A percentile compares a stretch with the other conserved stretches of the same genome.
Evolutionary conservation across 1,140 invertebrate species (phyloP).

Genomic region (Trissolcus basalis): DNA sequence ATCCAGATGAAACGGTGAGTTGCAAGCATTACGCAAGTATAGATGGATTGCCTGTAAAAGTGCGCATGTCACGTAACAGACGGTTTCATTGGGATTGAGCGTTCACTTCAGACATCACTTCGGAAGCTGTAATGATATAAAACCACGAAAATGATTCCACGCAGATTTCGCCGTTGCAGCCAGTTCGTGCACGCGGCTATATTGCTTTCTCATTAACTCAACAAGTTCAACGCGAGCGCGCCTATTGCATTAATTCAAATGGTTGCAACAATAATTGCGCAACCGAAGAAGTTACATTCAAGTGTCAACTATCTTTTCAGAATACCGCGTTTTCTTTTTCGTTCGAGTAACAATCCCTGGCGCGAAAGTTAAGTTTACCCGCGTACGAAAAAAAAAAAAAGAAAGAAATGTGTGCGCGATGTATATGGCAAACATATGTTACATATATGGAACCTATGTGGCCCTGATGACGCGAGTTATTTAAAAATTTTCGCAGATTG

Average conservation of each 20-base stretch:
- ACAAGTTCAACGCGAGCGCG: slow-evolving; percentile 19
- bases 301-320: no score
- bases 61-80: slow-evolving; percentile 45
- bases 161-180: slow-evolving; percentile 6
- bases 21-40: slow-evolving; percentile 33
- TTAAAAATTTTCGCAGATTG: slow-evolving; percentile 43
- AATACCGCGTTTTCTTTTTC: no score
- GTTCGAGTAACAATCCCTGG: no score
- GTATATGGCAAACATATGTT: no score
- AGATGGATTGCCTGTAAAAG: slow-evolving; percentile 39
- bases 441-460: no score
- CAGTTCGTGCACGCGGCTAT: slow-evolving; percentile 16
- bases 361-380: neutral
- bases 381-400: no score
- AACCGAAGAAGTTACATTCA: slow-evolving; percentile 11
- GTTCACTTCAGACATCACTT: slow-evolving; percentile 23
- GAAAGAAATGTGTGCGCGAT: no score
- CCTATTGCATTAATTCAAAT: slow-evolving; percentile 13
- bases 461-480: no score
- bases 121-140: slow-evolving; percentile 40
- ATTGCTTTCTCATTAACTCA: slow-evolving; percentile 21
- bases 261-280: slow-evolving; percentile 19
- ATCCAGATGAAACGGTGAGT: slow-evolving; percentile 24
- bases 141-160: slow-evolving; percentile 43
- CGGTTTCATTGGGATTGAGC: slow-evolving; percentile 36